These are phyloP conservation scores for Trachelipus rathkii DNA, from an alignment of 1,140 invertebrate genomes.

Conservation along the genomic window DNA sequence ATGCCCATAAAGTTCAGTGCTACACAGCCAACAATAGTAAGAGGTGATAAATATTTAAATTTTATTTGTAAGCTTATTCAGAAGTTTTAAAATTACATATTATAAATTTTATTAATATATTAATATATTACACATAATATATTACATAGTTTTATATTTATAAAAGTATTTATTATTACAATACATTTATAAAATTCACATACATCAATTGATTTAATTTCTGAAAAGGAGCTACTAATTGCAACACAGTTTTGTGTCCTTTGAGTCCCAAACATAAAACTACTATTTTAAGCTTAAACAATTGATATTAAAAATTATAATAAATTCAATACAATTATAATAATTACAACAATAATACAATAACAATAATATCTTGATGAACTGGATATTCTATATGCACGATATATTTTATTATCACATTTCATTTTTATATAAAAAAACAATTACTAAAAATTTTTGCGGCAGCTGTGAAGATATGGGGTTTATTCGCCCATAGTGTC, in stretches of 20 bases:
- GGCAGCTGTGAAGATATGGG: conserved; percentile 17
- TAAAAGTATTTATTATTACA: not conserved
- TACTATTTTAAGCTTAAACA: too few species aligned
- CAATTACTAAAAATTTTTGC: not conserved
- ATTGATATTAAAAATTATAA: too few species aligned
- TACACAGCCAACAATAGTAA: too few species aligned
- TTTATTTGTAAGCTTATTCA: not conserved
- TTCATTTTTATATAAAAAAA: not conserved
- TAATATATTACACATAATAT: too few species aligned
- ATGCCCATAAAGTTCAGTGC: too few species aligned
- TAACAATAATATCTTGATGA: not conserved
- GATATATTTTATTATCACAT: not conserved
- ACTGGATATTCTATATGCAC: not conserved
- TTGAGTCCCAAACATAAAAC: too few species aligned
- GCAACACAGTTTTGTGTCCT: not conserved
- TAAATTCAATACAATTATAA: too few species aligned
- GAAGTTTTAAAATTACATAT: too few species aligned
- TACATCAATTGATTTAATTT: not conserved
- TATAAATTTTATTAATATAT: not conserved
- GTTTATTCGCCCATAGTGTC: not conserved
- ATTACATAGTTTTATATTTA: not conserved
- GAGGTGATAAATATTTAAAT: not conserved
- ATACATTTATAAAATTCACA: not conserved
- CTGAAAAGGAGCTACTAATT: not conserved
- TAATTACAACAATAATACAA: too few species aligned